Base-by-base conservation (phyloP, 2,113 vertebrate genomes). In the Echinops telfairi region DNA sequence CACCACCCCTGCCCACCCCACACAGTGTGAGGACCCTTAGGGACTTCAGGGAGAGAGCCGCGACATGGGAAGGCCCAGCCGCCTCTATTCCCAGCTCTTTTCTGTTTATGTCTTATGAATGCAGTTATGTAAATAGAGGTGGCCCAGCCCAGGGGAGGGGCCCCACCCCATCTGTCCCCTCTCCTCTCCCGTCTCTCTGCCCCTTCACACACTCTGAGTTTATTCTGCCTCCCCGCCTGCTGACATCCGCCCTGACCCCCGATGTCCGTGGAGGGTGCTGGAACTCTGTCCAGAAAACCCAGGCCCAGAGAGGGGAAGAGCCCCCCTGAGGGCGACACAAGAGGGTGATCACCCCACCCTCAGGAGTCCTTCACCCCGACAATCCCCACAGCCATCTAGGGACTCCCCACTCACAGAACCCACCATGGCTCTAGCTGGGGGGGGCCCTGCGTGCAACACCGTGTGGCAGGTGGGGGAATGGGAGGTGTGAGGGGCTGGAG, bases 51-150 rank as follows among this genome's bases (percentile, higher is more conserved):
- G 73, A 8, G 16, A 6, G 71, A n/a, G 82, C 19, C 0, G 92
- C 76, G 12, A 15, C 1, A 2, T 87, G 92, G 88, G 85, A 84
- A 93, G 90, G 82, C 90, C 62, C 93, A 19, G 86, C 64, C 88
- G 38, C 22, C 62, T n/a, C 22, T 2, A 0, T 76, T 96, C 91
- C 84, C 91, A 88, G 75, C 81, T 81, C 71, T 66, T 0, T 0
- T 87, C 76, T 88, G 89, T 95, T 88, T 87, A 81, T 1, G 15
- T 58, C 36, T 89, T 68, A 7, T 8, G 64, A 80, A 17, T 53
- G 80, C 87, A 43, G 40, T 47, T 64, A 73, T 6, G 53, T 33
- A 29, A 25, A 71, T 2, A 66, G 73, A 22, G 47, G 29, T 22
- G 75, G 77, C 82, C 64, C 62, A 53, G 27, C 68, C 31, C 15